Evolutionary conservation across 2,888 invertebrate genomes (phyloP), one percentile per base, ranked within the genome.

Genomic region (Rhagophthalmus giganteus): DNA sequence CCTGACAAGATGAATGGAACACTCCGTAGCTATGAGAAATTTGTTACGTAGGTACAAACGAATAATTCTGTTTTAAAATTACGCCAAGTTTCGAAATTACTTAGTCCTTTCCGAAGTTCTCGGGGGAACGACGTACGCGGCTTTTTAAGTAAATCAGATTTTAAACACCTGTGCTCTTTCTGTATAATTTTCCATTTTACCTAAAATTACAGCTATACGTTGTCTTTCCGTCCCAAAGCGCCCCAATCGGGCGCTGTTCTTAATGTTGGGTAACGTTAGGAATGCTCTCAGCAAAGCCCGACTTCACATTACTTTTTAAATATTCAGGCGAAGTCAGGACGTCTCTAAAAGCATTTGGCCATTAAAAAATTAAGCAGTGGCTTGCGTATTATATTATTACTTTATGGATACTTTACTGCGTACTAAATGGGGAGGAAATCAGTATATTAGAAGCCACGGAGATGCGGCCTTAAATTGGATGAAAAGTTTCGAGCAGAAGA

Each of bases 291-390:
- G 51, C 57, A 53, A 41, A 62, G 60, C 66, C 56, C 63, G 62
- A 64, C 63, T 66, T 66, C 66, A 67, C 71, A 68, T 72, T 70
- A 72, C 73, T 72, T 72, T 54, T 73, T 73, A 74, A 74, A 74
- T 74, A 74, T 74, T 73, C 73, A 74, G 60, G 66, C 65, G 55
- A 65, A 68, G 70, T 72, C 69, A 69, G 71, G 69, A 71, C 72
- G 76, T 78, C 78, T 79, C 79, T 81, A 80, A 81, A 81, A 81
- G 81, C 81, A 81, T 81, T 80, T 79, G 76, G 79, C 80, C 81
- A 81, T 81, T 81, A 81, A 81, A 80, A 81, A 81, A 75, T 75
- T 75, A 75, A 74, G 73, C 72, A 66, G 66, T 63, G 70, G 69
- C 70, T 69, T 67, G 56, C 64, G 70, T 69, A 72, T 74, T 72